A percentile compares a stretch with the other conserved stretches of the same genome.
Evolutionary conservation across 2,797 vertebrate species (phyloP).

Genomic region (Lithobates sylvaticus): DNA sequence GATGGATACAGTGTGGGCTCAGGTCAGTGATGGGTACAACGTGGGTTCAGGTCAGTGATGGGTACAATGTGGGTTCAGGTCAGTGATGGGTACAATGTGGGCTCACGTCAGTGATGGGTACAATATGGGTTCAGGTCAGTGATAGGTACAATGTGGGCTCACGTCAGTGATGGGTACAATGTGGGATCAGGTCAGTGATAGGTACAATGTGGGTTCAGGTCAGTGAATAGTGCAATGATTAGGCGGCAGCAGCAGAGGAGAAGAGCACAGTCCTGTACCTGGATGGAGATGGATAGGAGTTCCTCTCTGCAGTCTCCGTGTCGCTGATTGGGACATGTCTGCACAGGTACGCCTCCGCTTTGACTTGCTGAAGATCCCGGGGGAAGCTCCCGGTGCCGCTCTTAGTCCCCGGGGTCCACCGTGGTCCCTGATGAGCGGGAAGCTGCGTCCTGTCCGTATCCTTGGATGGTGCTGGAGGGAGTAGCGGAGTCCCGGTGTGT

Average conservation of each 20-base stretch:
- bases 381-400: conserved; percentile 38
- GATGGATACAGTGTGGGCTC: no score
- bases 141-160: neutral
- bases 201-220: no score
- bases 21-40: neutral
- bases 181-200: no score
- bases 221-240: neutral
- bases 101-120: no score
- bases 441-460: neutral
- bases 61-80: no score
- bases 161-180: no score
- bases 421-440: conserved; percentile 28
- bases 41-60: no score
- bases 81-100: no score
- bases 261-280: conserved; percentile 27
- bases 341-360: conserved; percentile 5
- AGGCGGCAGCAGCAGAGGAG: neutral
- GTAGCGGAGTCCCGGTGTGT: neutral
- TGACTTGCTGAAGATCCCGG: conserved; percentile 26
- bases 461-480: neutral
- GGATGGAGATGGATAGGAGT: conserved; percentile 48
- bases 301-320: conserved; percentile 51
- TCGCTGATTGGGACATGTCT: conserved; percentile 50
- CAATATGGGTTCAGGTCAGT: no score
- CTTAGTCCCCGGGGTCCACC: conserved; percentile 27